A percentile compares a stretch with the other conserved stretches of the same genome.
Conservation (phyloP, 23 tunicate genomes). For the Phallusia fumigata region DNA sequence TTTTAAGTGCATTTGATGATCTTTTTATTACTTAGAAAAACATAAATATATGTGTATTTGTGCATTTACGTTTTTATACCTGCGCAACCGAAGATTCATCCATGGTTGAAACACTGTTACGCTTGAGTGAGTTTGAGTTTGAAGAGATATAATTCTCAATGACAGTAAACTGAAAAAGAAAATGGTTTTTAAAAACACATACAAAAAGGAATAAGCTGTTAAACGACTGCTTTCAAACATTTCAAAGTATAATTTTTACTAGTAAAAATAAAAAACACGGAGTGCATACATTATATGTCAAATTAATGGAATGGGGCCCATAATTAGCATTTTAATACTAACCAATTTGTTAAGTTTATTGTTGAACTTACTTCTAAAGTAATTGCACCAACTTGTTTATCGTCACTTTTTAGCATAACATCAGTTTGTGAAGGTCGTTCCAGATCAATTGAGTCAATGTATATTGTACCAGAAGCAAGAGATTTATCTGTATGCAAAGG, state of each 20-base stretch:
- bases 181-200: background rate
- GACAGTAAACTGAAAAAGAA: constrained; percentile 3
- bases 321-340: no score
- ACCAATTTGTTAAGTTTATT: no score
- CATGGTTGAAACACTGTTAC: constrained; percentile 20
- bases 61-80: background rate
- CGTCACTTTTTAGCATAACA: background rate
- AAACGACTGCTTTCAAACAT: background rate
- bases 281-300: no score
- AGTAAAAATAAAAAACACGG: no score
- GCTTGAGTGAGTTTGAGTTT: constrained; percentile 14
- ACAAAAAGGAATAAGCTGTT: background rate
- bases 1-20: background rate
- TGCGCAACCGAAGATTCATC: constrained; percentile 7
- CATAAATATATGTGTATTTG: background rate
- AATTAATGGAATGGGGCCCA: no score
- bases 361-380: background rate
- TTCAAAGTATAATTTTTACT: no score
- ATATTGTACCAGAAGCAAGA: background rate
- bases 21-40: no score
- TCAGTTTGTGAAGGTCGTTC: constrained; percentile 1
- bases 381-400: background rate
- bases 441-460: constrained; percentile 3
- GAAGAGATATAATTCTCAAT: constrained; percentile 12
- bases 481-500: background rate